Percentiles rank a stretch among this genome's conserved stretches.
phyloP scores from a whole-genome alignment of 2,888 invertebrate genomes.

The Gari tellinella region DNA sequence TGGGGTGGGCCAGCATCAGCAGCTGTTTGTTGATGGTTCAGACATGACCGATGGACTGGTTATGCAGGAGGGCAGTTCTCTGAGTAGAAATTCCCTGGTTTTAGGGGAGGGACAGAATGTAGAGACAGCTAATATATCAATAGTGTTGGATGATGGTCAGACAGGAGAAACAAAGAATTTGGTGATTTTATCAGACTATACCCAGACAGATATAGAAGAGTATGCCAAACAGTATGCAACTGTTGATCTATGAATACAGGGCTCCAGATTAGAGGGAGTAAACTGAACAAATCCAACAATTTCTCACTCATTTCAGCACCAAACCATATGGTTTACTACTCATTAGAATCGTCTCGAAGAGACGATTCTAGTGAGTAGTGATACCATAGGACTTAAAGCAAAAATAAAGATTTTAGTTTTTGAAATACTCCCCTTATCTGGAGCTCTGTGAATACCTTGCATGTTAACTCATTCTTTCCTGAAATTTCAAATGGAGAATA shows the following conservation, averaged over 20 bases:
- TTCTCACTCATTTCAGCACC: too few species aligned
- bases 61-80: not conserved
- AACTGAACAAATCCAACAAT: too few species aligned
- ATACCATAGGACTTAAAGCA: too few species aligned
- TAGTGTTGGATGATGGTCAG: constrained; percentile 1
- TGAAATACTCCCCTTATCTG: too few species aligned
- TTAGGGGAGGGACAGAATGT: not conserved
- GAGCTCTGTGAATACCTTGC: too few species aligned
- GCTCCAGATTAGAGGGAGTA: too few species aligned
- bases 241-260: constrained; percentile 5
- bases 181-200: constrained; percentile 21
- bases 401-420: too few species aligned
- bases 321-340: too few species aligned
- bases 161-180: not conserved
- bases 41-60: not conserved
- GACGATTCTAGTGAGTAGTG: too few species aligned
- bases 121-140: not conserved
- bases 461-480: too few species aligned
- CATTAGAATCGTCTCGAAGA: too few species aligned
- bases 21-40: not conserved
- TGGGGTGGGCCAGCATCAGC: not conserved
- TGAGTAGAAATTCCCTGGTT: not conserved
- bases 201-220: constrained; percentile 16
- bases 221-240: constrained; percentile 15
- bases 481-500: too few species aligned